Evolutionary conservation across 2,888 invertebrate species (phyloP).

Genomic region (Patella pellucida): DNA sequence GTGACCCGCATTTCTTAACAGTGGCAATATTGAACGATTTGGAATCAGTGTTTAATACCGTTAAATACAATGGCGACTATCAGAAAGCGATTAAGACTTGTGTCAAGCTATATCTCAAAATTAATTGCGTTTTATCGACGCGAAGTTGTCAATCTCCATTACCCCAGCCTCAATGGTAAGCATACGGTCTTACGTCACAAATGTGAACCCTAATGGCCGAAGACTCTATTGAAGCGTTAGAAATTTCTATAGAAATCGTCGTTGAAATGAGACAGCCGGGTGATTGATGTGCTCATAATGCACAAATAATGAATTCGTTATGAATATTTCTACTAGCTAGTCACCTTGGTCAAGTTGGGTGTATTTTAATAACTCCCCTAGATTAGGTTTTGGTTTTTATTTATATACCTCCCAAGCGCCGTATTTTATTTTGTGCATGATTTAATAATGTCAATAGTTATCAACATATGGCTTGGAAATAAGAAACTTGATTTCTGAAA

Average conservation of each 20-base stretch:
- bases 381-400: too few relatives aligned
- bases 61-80: not conserved
- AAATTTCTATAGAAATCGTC: too few relatives aligned
- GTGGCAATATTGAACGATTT: not conserved
- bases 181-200: constrained; percentile 6
- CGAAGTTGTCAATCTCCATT: not conserved
- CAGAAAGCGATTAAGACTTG: not conserved
- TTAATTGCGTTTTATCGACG: not conserved
- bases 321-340: not conserved
- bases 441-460: too few relatives aligned
- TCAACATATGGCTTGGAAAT: too few relatives aligned
- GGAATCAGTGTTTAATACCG: not conserved
- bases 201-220: not conserved
- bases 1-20: not conserved
- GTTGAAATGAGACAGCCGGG: not conserved
- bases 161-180: not conserved
- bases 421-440: too few relatives aligned
- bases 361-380: too few relatives aligned
- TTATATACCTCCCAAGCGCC: too few relatives aligned
- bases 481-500: too few relatives aligned
- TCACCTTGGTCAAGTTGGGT: too few relatives aligned
- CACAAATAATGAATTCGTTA: not conserved
- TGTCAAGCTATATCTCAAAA: constrained; percentile 1
- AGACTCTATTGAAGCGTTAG: not conserved
- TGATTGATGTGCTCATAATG: constrained; percentile 1